Base-by-base conservation (phyloP, 1,140 invertebrate genomes). In the Aphelinus certus region DNA sequence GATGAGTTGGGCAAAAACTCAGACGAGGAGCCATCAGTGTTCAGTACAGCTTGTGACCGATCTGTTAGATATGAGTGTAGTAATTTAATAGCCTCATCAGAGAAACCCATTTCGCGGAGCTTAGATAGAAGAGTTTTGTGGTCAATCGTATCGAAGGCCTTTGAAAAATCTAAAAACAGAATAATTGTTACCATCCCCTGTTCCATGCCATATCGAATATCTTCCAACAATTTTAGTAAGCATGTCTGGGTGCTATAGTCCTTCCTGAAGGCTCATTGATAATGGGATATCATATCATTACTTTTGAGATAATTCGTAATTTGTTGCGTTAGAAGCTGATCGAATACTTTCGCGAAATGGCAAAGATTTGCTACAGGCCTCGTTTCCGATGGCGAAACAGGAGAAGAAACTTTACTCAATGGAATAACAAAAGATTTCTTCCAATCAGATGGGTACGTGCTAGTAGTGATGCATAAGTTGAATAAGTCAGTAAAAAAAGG, bases 281-380 rank as follows among this genome's bases (percentile, higher is more conserved):
- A 47, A 2, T 6, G 2, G 10, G 62, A 48, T 2, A 64, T 2
- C 10, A 64, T 48, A 10, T 10, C 47, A 64, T 48, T 64, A 3
- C 5, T n/a, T n/a, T 64, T 47, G 2, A 64, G 26, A 10, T 48
- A 48, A 2, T 64, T 2, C 10, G 9, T 64, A 2, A 64, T 5
- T 48, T 64, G 73, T 2, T 6, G 4, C 2, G 46, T 48, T 2
- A 64, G 2, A 4, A 64, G n/a, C 10, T 48, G 5, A 48, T 64
- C 62, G 10, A 64, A 64, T 6, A 64, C 47, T 48, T 64, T 64
- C 45, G 62, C 62, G 9, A 47, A n/a, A n/a, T n/a, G n/a, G n/a
- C n/a, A n/a, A n/a, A n/a, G n/a, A n/a, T n/a, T n/a, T n/a, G n/a
- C n/a, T 5, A 64, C n/a, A 3, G 62, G 62, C 3, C 60, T 3